Conservation (phyloP, 2,888 invertebrate species). For the Pardosa pseudoannulata region DNA sequence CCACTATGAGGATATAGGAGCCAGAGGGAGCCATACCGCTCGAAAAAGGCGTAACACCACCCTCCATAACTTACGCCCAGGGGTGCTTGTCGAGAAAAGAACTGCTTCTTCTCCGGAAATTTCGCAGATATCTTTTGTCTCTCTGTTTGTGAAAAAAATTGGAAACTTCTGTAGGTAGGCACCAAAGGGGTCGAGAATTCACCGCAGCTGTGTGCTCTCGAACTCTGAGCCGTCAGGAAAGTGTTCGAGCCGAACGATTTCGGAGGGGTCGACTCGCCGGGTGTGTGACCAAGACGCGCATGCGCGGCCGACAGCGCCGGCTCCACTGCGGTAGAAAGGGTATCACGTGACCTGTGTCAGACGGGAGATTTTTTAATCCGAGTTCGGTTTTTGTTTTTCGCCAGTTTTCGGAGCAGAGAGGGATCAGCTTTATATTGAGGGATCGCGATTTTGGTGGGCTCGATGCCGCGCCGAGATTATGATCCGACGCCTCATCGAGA, state of each 20-base stretch:
- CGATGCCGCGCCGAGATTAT: too few relatives aligned
- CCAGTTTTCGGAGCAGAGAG: not conserved
- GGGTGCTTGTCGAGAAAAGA: not conserved
- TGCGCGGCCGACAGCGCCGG: constrained; percentile 57
- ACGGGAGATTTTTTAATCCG: constrained; percentile 12
- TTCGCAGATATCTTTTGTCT: not conserved
- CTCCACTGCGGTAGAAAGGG: constrained; percentile 65
- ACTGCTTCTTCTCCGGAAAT: not conserved
- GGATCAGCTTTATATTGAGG: not conserved
- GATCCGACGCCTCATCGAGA: too few relatives aligned
- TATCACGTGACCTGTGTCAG: constrained; percentile 57
- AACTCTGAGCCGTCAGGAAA: constrained; percentile 10
- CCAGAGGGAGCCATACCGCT: constrained; percentile 80
- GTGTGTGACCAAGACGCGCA: constrained; percentile 15
- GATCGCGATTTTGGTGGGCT: not conserved
- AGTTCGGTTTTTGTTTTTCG: constrained; percentile 34
- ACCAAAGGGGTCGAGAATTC: not conserved
- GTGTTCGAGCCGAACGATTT: constrained; percentile 18
- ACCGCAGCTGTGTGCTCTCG: not conserved
- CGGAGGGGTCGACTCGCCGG: constrained; percentile 39
- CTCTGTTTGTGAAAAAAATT: not conserved
- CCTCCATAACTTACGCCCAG: constrained; percentile 50
- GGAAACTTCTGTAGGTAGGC: constrained; percentile 5
- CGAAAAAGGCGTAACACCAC: constrained; percentile 61
- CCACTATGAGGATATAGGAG: constrained; percentile 93